Percentiles rank a stretch among this genome's conserved stretches.
These are phyloP conservation scores for Chloroceryle inda DNA, from an alignment of 2,797 vertebrate species.

Conservation along the genomic window DNA sequence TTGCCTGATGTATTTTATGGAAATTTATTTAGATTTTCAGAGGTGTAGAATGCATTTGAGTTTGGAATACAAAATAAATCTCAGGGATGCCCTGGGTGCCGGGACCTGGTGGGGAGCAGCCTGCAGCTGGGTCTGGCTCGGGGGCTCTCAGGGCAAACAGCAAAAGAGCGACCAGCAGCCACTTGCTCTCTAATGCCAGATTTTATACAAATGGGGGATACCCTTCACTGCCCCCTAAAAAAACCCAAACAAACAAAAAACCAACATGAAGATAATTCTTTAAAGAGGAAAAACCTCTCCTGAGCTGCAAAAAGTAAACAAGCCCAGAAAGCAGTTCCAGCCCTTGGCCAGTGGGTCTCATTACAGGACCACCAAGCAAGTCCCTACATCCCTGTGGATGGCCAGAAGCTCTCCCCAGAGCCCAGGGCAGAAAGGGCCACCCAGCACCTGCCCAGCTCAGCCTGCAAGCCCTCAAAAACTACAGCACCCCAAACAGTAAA, in stretches of 20 bases:
- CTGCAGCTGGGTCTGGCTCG: not conserved
- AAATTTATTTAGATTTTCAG: conserved; percentile 71
- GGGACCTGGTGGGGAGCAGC: accelerated
- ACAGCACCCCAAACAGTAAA: not conserved
- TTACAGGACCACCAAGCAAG: not conserved
- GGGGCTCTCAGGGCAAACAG: not conserved
- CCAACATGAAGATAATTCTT: not conserved
- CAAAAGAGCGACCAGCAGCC: not conserved
- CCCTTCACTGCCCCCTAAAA: not conserved
- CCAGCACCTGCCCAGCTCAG: not conserved
- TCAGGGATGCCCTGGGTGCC: not conserved
- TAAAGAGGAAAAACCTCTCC: not conserved
- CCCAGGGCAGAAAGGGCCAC: not conserved
- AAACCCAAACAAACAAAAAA: not conserved
- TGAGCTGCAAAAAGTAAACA: not conserved
- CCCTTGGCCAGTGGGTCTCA: accelerated
- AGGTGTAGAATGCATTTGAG: conserved; percentile 4
- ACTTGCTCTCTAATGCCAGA: not conserved
- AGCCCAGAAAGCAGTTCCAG: not conserved
- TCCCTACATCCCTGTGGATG: accelerated
- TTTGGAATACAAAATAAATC: conserved; percentile 8
- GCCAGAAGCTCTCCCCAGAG: not conserved
- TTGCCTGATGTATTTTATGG: conserved; percentile 67
- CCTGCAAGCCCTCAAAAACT: not conserved
- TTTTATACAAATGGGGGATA: not conserved